These are phyloP conservation scores for Aleiodes leptofemur DNA, from an alignment of 2,888 invertebrate genomes.

Conservation along the genomic window DNA sequence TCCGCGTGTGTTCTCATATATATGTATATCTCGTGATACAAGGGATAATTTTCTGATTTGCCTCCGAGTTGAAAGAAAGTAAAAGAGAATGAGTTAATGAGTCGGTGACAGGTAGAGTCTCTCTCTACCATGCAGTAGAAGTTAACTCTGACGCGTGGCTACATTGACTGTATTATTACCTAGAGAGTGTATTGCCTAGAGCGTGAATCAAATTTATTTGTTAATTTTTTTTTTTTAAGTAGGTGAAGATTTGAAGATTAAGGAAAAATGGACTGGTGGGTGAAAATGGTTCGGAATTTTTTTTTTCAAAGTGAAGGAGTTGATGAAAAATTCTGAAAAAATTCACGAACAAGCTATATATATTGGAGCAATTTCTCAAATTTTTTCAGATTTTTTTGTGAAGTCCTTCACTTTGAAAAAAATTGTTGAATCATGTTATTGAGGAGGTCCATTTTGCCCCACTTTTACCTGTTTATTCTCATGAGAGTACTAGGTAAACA, in stretches of 20 bases:
- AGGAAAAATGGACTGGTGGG: too few species aligned
- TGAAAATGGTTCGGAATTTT: not conserved
- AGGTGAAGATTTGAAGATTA: too few species aligned
- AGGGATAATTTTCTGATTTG: constrained; percentile 36
- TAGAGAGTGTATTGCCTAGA: constrained; percentile 26
- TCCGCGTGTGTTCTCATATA: constrained; percentile 4
- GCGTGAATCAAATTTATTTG: constrained; percentile 27
- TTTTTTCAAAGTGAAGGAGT: too few species aligned
- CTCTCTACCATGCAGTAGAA: not conserved
- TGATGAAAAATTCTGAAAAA: too few species aligned
- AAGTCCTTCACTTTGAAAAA: too few species aligned
- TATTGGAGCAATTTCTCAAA: too few species aligned
- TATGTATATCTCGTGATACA: constrained; percentile 16
- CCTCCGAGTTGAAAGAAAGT: constrained; percentile 31
- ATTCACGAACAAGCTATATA: too few species aligned
- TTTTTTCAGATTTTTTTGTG: too few species aligned
- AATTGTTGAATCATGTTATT: too few species aligned
- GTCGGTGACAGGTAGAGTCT: constrained; percentile 46
- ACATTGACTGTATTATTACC: constrained; percentile 33
- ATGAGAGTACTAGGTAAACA: too few species aligned
- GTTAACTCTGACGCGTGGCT: constrained; percentile 39
- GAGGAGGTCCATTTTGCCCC: too few species aligned
- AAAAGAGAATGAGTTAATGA: constrained; percentile 45
- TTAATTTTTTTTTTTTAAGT: constrained; percentile 4
- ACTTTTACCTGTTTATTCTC: not conserved